Base-by-base conservation (phyloP, 2,113 vertebrate genomes). In the Tetrax tetrax region DNA sequence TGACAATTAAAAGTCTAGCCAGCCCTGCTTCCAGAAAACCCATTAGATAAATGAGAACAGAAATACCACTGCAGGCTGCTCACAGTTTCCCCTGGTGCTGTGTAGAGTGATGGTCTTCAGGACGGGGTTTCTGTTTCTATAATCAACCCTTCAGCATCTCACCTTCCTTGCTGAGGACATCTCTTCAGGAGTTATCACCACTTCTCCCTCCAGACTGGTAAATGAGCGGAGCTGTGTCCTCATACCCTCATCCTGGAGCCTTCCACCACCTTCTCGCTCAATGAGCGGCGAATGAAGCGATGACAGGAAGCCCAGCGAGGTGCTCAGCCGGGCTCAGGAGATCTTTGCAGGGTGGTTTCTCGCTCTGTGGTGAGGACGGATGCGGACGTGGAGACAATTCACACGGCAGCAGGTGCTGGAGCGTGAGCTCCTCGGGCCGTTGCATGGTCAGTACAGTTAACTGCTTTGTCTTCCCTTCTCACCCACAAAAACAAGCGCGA, bases 291-390 rank as follows among this genome's bases (percentile, higher is more conserved):
- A 41, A 17, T 4, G 41, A 33, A 69, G n/a, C 1, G 4, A 29
- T 3, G 47, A 37, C 70, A 76, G 90, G 77, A 54, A 41, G 48
- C 12, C 7, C 64, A 68, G 53, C 0, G 0, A 16, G 33, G 77
- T 31, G 47, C 27, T 28, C 5, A 8, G 70, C 4, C 0, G 0
- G 59, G 41, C 5, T n/a, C 0, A 0, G 47, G 71, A 45, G 72
- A 25, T 57, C 64, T 61, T 29, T 59, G 71, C 37, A 19, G 0
- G 0, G 66, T n/a, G 37, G 28, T 41, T 84, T 88, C 66, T 79
- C 1, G 5, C 37, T 31, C 75, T 20, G 53, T 14, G 65, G 9
- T 33, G 57, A 65, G 78, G 51, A 54, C 0, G 14, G 53, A 47
- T 57, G 65, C 3, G 7, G 71, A 23, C 0, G 4, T 16, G 61